Base-by-base conservation (phyloP, 2,113 vertebrate genomes). In the Ceratotherium simum region DNA sequence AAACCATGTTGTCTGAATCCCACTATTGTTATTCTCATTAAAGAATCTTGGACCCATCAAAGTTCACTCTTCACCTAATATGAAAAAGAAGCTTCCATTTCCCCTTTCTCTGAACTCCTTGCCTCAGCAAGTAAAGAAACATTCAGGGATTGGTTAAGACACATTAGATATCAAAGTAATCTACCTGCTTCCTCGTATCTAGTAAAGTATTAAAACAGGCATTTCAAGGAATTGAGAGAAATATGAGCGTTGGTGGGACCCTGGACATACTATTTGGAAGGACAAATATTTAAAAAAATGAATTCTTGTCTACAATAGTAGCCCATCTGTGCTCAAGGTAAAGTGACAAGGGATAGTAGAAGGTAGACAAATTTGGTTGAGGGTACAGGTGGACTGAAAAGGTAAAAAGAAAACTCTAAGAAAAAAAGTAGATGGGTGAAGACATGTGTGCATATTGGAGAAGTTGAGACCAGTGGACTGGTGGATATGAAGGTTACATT, bases 171-270 rank as follows among this genome's bases (percentile, higher is more conserved):
- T 18, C 64, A 94, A 94, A n/a, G 13, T 18, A 96, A 86, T 11
- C 16, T 21, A 51, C 27, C 10, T 36, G 7, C 7, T 89, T 69
- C 12, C 1, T 86, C 51, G 2, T 23, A 33, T 91, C 36, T 96
- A 67, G 39, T 73, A 78, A 92, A 92, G 4, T 64, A 23, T 95
- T 92, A 78, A 60, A 78, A 85, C 0, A 60, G 62, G 8, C 8
- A 56, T 73, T 81, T 95, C 8, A 23, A 79, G n/a, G 21, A 48
- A 16, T 72, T 72, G 21, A 46, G 42, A 94, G 42, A 86, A 87
- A 81, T 78, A 48, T 31, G 13, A 58, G n/a, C 70, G 27, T 23
- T 84, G 42, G 6, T 54, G 36, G 31, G 39, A 82, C 0, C 23
- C 21, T 42, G 17, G 12, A 16, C 3, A 67, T 36, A 23, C 1